These are phyloP conservation scores for Drosophila bifasciata DNA, from an alignment of 1,140 invertebrate genomes.

Conservation along the genomic window DNA sequence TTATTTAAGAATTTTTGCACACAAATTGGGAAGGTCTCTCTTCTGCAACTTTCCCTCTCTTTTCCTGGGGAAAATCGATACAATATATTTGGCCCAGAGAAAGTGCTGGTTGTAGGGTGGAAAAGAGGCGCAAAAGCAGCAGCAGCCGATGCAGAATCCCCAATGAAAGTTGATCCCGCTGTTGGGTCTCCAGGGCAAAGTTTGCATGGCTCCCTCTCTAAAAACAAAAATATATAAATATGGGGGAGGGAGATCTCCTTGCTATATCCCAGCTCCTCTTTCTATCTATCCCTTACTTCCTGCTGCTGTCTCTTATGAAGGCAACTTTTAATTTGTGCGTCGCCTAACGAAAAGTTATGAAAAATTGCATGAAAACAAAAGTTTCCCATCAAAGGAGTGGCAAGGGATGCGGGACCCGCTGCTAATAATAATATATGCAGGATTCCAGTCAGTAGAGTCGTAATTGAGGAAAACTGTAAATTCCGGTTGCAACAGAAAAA, in stretches of 20 bases:
- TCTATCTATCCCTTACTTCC: neutral
- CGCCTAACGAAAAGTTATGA: conserved; percentile 57
- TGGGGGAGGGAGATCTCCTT: neutral
- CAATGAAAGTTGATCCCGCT: neutral
- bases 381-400: conserved; percentile 28
- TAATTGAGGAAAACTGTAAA: conserved; percentile 59
- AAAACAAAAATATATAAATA: conserved; percentile 29
- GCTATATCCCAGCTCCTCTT: neutral
- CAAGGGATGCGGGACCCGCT: conserved; percentile 18
- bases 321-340: conserved; percentile 62
- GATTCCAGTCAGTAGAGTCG: conserved; percentile 3
- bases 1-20: conserved; percentile 70
- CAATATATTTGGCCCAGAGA: conserved; percentile 68
- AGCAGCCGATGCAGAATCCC: neutral
- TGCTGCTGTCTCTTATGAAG: neutral
- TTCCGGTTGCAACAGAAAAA: conserved; percentile 46
- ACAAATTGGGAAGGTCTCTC: conserved; percentile 70
- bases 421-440: neutral
- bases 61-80: conserved; percentile 47
- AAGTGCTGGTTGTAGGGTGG: conserved; percentile 59
- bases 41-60: conserved; percentile 5
- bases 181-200: conserved; percentile 21
- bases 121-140: no score
- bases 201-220: conserved; percentile 19
- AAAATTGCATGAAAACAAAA: conserved; percentile 62